Base-by-base conservation (phyloP, 2,888 invertebrate genomes). In the Anoplius nigerrimus region DNA sequence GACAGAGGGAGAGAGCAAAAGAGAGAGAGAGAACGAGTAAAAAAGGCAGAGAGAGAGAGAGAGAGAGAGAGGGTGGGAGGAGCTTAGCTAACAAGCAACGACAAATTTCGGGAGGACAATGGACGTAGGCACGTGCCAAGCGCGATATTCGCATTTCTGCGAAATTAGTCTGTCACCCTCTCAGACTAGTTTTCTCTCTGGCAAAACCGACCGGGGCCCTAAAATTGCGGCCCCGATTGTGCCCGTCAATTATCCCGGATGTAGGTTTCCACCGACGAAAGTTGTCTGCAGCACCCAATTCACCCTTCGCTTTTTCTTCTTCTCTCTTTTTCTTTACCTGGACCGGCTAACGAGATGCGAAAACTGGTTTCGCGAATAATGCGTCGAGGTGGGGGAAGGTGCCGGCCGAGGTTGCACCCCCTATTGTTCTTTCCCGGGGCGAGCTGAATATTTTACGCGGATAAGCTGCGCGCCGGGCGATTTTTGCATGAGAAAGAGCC, bases 401-500 rank as follows among this genome's bases (percentile, higher is more conserved):
- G 34, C 61, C 22, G 27, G 8, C 34, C 34, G 34, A 34, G 34
- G n/a, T n/a, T 34, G 11, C 11, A 1, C 11, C 34, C 43, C 2
- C 58, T 60, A 71, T 73, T 66, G 69, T 74, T 69, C 72, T 72
- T 73, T 27, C 58, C 55, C 6, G 22, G 53, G 61, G 22, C 20
- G n/a, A n/a, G 22, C 52, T 43, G 43, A 61, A 62, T 59, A 46
- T 66, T 66, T 63, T 27, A 22, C 46, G 21, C 43, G 27, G 45
- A 51, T 68, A 66, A 66, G 55, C 62, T 76, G 69, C 56, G 48
- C 22, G 22, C 24, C n/a, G 53, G 11, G 18, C 54, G 48, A 61
- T 8, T 69, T 83, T 83, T 83, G 77, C 83, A 83, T 82, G 67
- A 82, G 71, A 83, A 83, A 79, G 24, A 56, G 55, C 15, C 18